phyloP scores from a whole-genome alignment of 2,888 invertebrate genomes.

The Tenthredo distinguenda region DNA sequence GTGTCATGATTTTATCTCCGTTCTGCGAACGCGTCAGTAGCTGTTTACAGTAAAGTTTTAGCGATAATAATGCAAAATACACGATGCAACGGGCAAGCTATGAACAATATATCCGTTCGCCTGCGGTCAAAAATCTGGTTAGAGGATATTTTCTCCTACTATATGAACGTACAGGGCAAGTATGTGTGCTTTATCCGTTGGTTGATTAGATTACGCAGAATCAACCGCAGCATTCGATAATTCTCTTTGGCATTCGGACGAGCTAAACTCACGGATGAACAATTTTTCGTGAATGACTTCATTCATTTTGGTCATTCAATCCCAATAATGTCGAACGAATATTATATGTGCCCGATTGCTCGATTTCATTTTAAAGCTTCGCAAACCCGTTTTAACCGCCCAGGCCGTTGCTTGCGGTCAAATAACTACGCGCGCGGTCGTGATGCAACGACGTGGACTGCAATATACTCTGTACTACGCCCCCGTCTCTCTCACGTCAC shows the following conservation, averaged over 20 bases:
- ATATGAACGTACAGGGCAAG: too few relatives aligned
- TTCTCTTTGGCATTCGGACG: not conserved
- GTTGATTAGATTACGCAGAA: too few relatives aligned
- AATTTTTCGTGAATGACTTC: not conserved
- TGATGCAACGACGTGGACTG: constrained; percentile 26
- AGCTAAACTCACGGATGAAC: not conserved
- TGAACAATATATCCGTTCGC: not conserved
- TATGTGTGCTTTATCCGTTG: too few relatives aligned
- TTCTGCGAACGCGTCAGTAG: not conserved
- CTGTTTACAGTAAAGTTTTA: not conserved
- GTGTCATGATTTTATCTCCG: not conserved
- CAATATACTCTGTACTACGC: not conserved
- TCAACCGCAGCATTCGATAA: not conserved
- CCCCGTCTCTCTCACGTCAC: constrained; percentile 4
- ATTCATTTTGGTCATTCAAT: not conserved
- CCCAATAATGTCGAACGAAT: not conserved
- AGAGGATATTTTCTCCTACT: not conserved
- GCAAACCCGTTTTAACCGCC: constrained; percentile 26
- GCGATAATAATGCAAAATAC: not conserved
- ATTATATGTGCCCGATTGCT: not conserved
- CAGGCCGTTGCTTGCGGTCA: constrained; percentile 30
- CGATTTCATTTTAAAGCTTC: constrained; percentile 26
- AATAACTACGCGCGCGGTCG: not conserved
- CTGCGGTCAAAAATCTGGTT: not conserved
- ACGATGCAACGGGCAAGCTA: not conserved